Percentiles rank a stretch among this genome's conserved stretches.
Conservation (phyloP, 2,113 vertebrate species). For the Etheostoma spectabile region DNA sequence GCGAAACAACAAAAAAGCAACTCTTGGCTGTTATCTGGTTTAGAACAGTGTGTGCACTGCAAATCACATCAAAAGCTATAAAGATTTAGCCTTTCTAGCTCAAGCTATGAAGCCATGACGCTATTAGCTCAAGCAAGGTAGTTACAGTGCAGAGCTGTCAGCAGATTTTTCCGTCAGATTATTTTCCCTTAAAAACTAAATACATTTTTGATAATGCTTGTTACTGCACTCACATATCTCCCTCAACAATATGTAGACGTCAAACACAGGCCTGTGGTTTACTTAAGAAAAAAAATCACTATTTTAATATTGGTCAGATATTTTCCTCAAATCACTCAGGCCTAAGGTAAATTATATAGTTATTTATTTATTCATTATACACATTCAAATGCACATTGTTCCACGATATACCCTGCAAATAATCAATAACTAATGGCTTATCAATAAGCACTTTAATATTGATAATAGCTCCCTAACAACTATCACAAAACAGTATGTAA, state of each 20-base stretch:
- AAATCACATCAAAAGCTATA: not conserved
- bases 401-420: not conserved
- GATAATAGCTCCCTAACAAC: not conserved
- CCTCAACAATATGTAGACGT: not conserved
- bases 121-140: not conserved
- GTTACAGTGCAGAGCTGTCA: not conserved
- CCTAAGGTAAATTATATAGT: too few relatives aligned
- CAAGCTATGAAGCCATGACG: not conserved
- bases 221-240: not conserved
- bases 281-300: not conserved
- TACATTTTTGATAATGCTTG: not conserved
- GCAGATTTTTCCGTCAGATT: not conserved
- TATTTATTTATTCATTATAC: not conserved
- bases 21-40: not conserved
- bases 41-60: not conserved
- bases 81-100: not conserved
- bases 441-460: not conserved
- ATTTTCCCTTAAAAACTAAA: not conserved
- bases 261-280: not conserved
- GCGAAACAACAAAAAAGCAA: constrained; percentile 1
- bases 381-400: not conserved
- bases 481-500: not conserved
- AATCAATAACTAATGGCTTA: not conserved
- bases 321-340: not conserved
- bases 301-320: not conserved